Conservation (phyloP, 2,888 invertebrate genomes). For the Boloria selene region DNA sequence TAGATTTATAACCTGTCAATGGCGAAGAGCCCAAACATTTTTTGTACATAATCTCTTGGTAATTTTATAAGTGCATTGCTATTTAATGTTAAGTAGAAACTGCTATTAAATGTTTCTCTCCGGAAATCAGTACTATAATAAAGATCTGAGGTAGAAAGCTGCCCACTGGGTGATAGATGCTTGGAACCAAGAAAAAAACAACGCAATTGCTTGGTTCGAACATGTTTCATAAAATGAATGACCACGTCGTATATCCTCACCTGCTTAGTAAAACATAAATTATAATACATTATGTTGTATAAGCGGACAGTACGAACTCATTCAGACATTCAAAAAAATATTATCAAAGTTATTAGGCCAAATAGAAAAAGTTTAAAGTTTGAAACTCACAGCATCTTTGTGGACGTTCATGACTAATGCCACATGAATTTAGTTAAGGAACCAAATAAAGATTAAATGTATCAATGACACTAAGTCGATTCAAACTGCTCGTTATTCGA, state of each 20-base stretch:
- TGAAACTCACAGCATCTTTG: conserved; percentile 58
- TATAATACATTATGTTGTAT: conserved; percentile 82
- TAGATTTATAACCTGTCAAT: conserved; percentile 11
- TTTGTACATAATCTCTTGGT: background rate
- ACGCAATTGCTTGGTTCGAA: conserved; percentile 80
- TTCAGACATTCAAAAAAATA: conserved; percentile 75
- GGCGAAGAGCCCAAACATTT: conserved; percentile 5
- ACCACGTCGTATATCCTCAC: conserved; percentile 81
- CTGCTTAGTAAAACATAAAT: conserved; percentile 82
- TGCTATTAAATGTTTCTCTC: conserved; percentile 48
- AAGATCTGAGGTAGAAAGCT: conserved; percentile 77
- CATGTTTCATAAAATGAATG: conserved; percentile 82
- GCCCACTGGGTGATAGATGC: conserved; percentile 81
- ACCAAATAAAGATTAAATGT: conserved; percentile 41
- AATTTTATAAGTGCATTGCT: conserved; percentile 12
- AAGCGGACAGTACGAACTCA: conserved; percentile 78
- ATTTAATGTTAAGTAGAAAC: conserved; percentile 37
- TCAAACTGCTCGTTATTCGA: conserved; percentile 41
- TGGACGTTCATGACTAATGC: conserved; percentile 58
- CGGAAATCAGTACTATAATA: conserved; percentile 79
- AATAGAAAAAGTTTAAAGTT: conserved; percentile 60
- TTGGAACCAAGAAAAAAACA: conserved; percentile 75
- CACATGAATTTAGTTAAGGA: conserved; percentile 46
- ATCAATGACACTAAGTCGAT: conserved; percentile 37
- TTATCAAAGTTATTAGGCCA: conserved; percentile 64